Evolutionary conservation across 2,797 vertebrate species (phyloP).

Genomic region (Hoplostethus atlanticus): DNA sequence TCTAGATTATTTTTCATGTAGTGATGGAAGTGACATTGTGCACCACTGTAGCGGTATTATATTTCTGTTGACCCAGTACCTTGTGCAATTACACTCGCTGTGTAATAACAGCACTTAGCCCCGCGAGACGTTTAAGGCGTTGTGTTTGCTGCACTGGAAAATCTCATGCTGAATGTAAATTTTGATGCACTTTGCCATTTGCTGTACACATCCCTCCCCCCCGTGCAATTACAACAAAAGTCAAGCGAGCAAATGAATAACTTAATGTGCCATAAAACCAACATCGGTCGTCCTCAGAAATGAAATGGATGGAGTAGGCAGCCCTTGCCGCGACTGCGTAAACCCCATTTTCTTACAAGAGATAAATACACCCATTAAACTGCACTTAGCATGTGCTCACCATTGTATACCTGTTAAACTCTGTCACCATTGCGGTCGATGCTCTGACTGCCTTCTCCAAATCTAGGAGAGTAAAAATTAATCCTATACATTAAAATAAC

Average conservation of each 20-base stretch:
- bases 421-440: background rate
- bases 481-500: no score
- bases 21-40: background rate
- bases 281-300: background rate
- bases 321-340: background rate
- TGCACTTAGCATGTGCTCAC: background rate
- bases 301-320: background rate
- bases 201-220: background rate
- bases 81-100: background rate
- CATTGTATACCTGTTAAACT: background rate
- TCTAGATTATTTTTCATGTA: background rate
- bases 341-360: background rate
- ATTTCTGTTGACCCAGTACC: background rate
- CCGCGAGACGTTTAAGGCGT: background rate
- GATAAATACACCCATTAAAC: background rate
- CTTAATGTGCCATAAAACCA: slow-evolving; percentile 6
- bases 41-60: background rate
- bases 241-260: background rate
- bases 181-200: background rate
- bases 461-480: no score
- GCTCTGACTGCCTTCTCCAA: no score
- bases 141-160: slow-evolving; percentile 16
- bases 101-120: slow-evolving; percentile 5
- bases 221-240: background rate
- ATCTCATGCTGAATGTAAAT: background rate